Percentiles rank a stretch among this genome's conserved stretches.
Evolutionary conservation across 1,140 invertebrate genomes (phyloP).

Genomic region (Sitophilus oryzae): DNA sequence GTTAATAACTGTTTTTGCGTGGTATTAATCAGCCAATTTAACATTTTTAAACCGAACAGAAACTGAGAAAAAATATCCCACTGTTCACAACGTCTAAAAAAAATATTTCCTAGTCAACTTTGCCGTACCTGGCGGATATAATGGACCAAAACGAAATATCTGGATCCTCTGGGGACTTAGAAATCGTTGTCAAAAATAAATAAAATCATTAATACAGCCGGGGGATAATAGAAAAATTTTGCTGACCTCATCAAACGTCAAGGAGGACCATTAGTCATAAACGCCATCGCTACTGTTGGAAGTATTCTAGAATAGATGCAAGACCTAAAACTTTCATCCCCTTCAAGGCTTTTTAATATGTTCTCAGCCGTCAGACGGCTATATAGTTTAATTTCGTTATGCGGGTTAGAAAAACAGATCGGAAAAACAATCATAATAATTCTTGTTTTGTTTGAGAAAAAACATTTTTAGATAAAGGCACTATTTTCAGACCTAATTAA

Average conservation of each 20-base stretch:
- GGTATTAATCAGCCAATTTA: not conserved
- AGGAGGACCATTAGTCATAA: slow-evolving; percentile 25
- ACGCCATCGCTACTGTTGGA: slow-evolving; percentile 23
- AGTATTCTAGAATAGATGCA: slow-evolving; percentile 14
- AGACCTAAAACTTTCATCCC: slow-evolving; percentile 4
- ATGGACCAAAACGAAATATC: slow-evolving; percentile 7
- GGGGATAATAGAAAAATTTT: slow-evolving; percentile 27
- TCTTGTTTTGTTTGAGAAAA: too few species aligned
- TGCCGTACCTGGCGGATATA: slow-evolving; percentile 9
- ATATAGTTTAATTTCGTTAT: too few species aligned
- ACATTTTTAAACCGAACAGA: not conserved
- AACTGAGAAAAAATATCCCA: not conserved
- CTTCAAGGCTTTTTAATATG: not conserved
- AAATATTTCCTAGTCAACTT: too few species aligned
- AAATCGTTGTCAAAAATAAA: slow-evolving; percentile 23
- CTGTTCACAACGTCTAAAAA: not conserved
- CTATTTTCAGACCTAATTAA: too few species aligned
- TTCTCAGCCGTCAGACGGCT: too few species aligned
- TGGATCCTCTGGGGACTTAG: slow-evolving; percentile 17
- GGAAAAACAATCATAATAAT: slow-evolving; percentile 15
- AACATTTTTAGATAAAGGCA: too few species aligned
- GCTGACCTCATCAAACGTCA: slow-evolving; percentile 24
- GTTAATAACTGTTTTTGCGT: slow-evolving; percentile 15
- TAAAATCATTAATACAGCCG: slow-evolving; percentile 25
- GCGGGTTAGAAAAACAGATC: too few species aligned